Base-by-base conservation (phyloP, 2,113 vertebrate species). In the Lamprotornis superbus region DNA sequence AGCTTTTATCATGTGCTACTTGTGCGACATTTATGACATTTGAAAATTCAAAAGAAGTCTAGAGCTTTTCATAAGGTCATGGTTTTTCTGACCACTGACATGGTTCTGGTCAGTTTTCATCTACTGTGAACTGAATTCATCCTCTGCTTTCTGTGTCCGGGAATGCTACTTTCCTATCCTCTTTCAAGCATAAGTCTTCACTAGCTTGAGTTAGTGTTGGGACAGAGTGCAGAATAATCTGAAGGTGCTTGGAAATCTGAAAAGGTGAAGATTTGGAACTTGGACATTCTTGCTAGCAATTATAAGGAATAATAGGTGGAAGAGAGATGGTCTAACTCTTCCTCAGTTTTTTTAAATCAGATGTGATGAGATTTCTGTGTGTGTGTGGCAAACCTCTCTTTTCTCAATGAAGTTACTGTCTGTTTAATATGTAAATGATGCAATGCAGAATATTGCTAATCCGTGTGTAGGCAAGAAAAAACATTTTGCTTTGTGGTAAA, bases 381-480 rank as follows among this genome's bases (percentile, higher is more conserved):
- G 74, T 78, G 93, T 92, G 86, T 60, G 91, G 89, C 53, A 93
- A 88, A 71, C 68, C 69, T 95, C 47, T 53, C 87, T 91, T 68
- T 95, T 92, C 65, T 87, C 44, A 87, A 37, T 92, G 73, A 78
- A 92, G 56, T 75, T 95, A 49, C 42, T 89, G 35, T 94, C 49
- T 94, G 44, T 93, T 94, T 91, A 95, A 75, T 89, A 94, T 81
- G 81, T 49, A 94, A 92, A 94, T 93, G 53, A 84, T 95, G 84
- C 74, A 91, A 33, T 52, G 37, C 37, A 82, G 77, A 91, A 71
- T 89, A 78, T 64, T 92, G 33, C 74, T 82, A 79, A 78, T 94
- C 94, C 1, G 0, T 76, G 70, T 2, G 5, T 89, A 94, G 89
- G 65, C 89, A 89, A 49, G 89, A 78, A 70, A 83, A 87, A 69